These are phyloP conservation scores for Aphelenchoides fujianensis DNA, from an alignment of 1,140 invertebrate genomes.

Conservation along the genomic window DNA sequence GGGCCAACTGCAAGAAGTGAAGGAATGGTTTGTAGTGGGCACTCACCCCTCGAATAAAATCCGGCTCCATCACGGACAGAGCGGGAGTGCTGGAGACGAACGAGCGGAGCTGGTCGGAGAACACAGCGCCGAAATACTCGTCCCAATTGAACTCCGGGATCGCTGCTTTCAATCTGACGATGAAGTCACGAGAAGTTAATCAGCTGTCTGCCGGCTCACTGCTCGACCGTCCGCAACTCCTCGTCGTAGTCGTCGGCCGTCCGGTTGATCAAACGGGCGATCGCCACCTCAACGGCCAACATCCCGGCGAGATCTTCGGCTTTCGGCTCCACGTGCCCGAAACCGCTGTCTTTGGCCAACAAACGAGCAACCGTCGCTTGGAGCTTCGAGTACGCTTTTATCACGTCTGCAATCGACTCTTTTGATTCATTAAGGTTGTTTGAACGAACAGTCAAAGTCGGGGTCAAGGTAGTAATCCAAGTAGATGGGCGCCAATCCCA, in stretches of 20 bases:
- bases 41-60: background rate
- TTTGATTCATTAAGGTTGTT: background rate
- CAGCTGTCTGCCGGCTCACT: background rate
- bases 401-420: background rate
- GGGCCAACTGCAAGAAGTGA: background rate
- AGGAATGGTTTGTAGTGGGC: background rate
- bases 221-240: background rate
- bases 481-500: background rate
- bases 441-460: slow-evolving; percentile 1
- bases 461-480: background rate
- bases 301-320: background rate
- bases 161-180: slow-evolving; percentile 1
- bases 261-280: background rate
- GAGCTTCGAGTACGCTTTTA: background rate
- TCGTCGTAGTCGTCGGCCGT: background rate
- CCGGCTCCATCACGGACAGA: background rate
- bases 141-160: background rate
- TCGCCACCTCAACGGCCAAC: background rate
- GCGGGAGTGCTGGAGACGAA: background rate
- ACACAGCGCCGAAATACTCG: background rate
- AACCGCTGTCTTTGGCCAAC: slow-evolving; percentile 7
- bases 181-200: background rate
- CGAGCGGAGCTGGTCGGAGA: background rate
- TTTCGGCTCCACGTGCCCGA: background rate
- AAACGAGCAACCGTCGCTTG: background rate